Percentiles rank a stretch among this genome's conserved stretches.
phyloP scores from a whole-genome alignment of 1,140 invertebrate species.

The Trichomalopsis sarcophagae region DNA sequence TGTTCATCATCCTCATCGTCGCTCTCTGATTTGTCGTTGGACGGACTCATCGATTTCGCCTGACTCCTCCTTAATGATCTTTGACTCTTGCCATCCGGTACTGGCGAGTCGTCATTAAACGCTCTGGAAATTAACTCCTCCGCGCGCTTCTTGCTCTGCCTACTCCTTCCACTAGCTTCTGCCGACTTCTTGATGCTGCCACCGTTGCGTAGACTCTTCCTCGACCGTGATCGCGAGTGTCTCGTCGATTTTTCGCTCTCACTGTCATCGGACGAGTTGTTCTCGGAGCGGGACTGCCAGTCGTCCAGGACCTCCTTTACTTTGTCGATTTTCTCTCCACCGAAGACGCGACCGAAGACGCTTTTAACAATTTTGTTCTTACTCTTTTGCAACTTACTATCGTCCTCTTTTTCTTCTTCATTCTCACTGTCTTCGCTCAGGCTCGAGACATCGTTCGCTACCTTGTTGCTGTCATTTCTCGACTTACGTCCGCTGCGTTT shows the following conservation, averaged over 20 bases:
- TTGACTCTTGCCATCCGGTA: conserved; percentile 15
- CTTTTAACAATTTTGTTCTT: conserved; percentile 71
- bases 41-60: conserved; percentile 24
- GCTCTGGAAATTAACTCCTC: conserved; percentile 63
- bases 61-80: conserved; percentile 47
- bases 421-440: conserved; percentile 62
- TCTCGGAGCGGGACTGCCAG: conserved; percentile 69
- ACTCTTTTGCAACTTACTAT: conserved; percentile 52
- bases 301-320: conserved; percentile 71
- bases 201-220: conserved; percentile 22
- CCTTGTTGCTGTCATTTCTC: conserved; percentile 44
- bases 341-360: conserved; percentile 69
- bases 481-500: conserved; percentile 45
- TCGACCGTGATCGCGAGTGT: conserved; percentile 35
- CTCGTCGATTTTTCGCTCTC: conserved; percentile 7
- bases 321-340: conserved; percentile 67
- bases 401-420: conserved; percentile 55
- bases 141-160: conserved; percentile 69
- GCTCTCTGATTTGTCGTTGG: conserved; percentile 40
- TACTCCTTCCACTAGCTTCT: conserved; percentile 52
- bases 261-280: conserved; percentile 55
- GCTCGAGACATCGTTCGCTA: conserved; percentile 40
- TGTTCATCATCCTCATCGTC: neutral
- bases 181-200: neutral
- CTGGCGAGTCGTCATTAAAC: conserved; percentile 57